phyloP scores from a whole-genome alignment of 2,113 vertebrate species.

The Elephantulus edwardii region DNA sequence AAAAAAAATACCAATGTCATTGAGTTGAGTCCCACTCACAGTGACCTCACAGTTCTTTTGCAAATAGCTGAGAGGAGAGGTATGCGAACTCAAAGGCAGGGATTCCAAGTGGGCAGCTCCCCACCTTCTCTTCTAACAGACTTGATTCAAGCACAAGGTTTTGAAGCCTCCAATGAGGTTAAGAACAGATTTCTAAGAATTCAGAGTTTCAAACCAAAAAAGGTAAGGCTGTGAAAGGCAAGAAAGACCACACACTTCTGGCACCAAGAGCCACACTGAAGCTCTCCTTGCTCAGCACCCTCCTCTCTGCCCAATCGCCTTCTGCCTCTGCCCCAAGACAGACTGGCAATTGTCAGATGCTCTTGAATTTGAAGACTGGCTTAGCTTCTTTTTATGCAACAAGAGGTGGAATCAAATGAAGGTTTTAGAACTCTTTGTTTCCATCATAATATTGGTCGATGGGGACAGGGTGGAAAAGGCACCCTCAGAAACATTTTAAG shows the following conservation, averaged over 20 bases:
- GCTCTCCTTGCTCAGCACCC: slow-evolving; percentile 8
- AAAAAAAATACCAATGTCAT: too few relatives aligned
- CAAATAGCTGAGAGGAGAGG: not conserved
- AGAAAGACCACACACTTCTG: slow-evolving; percentile 35
- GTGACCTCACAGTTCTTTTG: not conserved
- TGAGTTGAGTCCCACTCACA: too few relatives aligned
- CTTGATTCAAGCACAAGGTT: slow-evolving; percentile 42
- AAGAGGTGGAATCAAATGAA: not conserved
- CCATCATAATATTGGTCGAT: not conserved
- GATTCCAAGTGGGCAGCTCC: slow-evolving; percentile 19
- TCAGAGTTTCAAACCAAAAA: slow-evolving; percentile 56
- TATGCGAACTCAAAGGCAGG: not conserved
- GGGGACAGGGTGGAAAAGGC: not conserved
- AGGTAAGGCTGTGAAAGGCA: slow-evolving; percentile 68
- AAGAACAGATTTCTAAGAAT: slow-evolving; percentile 49
- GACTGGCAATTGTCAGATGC: not conserved
- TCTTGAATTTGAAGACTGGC: not conserved
- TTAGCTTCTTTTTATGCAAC: not conserved
- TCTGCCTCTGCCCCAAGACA: not conserved
- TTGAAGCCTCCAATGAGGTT: slow-evolving; percentile 52
- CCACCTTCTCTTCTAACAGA: not conserved
- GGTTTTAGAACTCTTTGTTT: not conserved
- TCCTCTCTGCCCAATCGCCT: not conserved
- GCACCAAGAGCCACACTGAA: not conserved
- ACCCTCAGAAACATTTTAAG: slow-evolving; percentile 14